Percentiles rank a stretch among this genome's conserved stretches.
These are phyloP conservation scores for Varroa destructor DNA, from an alignment of 1,140 invertebrate genomes.

Conservation along the genomic window DNA sequence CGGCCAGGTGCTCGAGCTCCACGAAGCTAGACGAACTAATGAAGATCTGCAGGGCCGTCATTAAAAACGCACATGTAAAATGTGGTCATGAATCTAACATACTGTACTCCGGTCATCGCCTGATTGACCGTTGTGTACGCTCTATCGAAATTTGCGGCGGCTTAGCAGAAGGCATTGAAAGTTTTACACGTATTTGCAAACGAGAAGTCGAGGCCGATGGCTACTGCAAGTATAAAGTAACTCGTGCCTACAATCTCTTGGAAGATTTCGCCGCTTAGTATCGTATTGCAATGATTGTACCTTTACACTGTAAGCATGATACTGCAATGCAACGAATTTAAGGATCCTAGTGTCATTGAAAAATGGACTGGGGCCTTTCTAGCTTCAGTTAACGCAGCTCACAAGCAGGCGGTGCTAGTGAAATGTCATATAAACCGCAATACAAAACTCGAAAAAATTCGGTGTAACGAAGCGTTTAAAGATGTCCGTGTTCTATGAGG, in stretches of 20 bases:
- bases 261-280: too few species aligned
- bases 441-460: not conserved
- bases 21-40: constrained; percentile 28
- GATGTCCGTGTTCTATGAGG: not conserved
- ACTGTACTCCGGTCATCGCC: constrained; percentile 27
- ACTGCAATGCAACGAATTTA: too few species aligned
- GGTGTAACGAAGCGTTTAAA: not conserved
- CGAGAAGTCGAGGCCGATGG: not conserved
- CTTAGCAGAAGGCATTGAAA: not conserved
- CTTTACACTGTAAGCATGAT: too few species aligned
- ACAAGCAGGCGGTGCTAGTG: not conserved
- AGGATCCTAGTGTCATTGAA: too few species aligned
- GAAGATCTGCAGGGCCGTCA: constrained; percentile 24
- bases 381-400: not conserved
- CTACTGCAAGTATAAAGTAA: not conserved
- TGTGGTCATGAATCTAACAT: constrained; percentile 33
- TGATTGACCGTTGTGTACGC: not conserved
- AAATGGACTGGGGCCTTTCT: not conserved
- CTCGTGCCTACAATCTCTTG: too few species aligned
- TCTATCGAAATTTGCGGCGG: not conserved
- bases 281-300: too few species aligned
- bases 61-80: constrained; percentile 22
- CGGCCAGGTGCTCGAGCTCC: constrained; percentile 31
- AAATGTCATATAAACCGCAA: not conserved
- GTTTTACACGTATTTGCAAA: not conserved